These are phyloP conservation scores for Pseudomyrmex concolor DNA, from an alignment of 1,140 invertebrate genomes.

Conservation along the genomic window DNA sequence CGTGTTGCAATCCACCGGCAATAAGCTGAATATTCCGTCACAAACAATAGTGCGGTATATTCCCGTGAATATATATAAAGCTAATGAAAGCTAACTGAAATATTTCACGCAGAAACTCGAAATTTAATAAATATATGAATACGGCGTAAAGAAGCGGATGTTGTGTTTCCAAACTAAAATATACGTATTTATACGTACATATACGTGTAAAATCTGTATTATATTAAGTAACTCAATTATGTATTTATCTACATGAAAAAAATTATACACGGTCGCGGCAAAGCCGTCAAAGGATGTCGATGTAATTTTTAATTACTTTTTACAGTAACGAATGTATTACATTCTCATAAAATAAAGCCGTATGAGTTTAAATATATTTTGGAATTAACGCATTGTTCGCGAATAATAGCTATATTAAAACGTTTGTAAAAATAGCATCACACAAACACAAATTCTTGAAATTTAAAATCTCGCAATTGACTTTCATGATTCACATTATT, in stretches of 20 bases:
- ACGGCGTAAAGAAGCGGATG: neutral
- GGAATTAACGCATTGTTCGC: too few species aligned
- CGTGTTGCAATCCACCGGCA: neutral
- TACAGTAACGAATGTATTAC: neutral
- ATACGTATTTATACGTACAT: neutral
- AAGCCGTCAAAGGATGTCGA: neutral
- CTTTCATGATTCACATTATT: too few species aligned
- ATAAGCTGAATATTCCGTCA: neutral
- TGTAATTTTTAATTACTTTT: neutral
- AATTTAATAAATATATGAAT: constrained; percentile 16
- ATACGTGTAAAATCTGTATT: neutral
- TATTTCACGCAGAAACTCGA: neutral
- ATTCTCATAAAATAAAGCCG: neutral
- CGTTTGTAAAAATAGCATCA: too few species aligned
- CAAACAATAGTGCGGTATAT: neutral
- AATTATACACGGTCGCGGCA: neutral
- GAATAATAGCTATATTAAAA: too few species aligned
- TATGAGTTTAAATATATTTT: too few species aligned
- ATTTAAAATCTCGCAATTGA: too few species aligned
- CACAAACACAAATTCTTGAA: too few species aligned
- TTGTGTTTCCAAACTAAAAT: neutral
- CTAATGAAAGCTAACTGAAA: neutral
- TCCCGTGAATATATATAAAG: neutral
- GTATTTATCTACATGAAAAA: neutral
- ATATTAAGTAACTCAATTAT: neutral